phyloP scores from a whole-genome alignment of 2,113 vertebrate species.

The Solenodon paradoxus region DNA sequence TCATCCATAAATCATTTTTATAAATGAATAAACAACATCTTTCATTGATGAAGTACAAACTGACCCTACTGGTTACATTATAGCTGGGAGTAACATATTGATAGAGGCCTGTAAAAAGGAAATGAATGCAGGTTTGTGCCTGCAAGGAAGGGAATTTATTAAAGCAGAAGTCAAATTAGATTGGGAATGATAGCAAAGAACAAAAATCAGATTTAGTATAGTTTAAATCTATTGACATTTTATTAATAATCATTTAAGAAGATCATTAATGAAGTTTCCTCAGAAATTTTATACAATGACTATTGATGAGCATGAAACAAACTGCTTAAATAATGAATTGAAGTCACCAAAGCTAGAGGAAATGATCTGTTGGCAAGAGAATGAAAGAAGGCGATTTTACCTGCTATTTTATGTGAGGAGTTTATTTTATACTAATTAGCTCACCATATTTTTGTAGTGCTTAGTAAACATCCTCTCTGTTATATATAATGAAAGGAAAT shows the following conservation, averaged over 20 bases:
- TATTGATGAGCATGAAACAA: neutral
- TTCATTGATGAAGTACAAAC: constrained; percentile 58
- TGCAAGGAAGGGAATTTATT: constrained; percentile 37
- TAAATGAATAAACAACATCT: constrained; percentile 66
- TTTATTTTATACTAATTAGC: constrained; percentile 29
- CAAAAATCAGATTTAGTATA: neutral
- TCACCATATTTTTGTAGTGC: neutral
- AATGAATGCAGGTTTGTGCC: constrained; percentile 43
- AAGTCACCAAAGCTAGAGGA: neutral
- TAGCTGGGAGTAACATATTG: constrained; percentile 56
- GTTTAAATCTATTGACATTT: constrained; percentile 23
- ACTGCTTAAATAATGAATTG: constrained; percentile 47
- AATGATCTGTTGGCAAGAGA: neutral
- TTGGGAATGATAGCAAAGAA: constrained; percentile 56
- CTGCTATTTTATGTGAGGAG: neutral
- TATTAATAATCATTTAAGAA: constrained; percentile 52
- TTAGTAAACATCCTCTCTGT: neutral
- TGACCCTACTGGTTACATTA: neutral
- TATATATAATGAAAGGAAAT: neutral
- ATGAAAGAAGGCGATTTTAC: neutral
- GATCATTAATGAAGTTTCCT: neutral
- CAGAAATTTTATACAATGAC: constrained; percentile 31
- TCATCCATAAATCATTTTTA: constrained; percentile 70
- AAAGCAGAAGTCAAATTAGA: constrained; percentile 48
- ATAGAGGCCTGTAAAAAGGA: neutral